Conservation (phyloP, 2,797 vertebrate species). For the Lithobates pipiens region DNA sequence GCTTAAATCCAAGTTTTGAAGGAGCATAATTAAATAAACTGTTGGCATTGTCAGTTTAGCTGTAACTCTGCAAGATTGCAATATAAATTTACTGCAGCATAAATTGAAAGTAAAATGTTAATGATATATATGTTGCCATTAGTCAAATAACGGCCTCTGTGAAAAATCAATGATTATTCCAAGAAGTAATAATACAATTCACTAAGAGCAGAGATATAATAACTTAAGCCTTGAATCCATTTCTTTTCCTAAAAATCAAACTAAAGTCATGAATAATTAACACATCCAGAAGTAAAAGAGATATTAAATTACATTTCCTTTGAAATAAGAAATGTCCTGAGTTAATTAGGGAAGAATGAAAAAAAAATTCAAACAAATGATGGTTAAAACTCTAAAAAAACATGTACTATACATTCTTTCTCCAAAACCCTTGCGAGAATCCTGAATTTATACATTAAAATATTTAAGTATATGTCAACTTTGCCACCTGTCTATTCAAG, state of each 20-base stretch:
- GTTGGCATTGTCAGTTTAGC: too few relatives aligned
- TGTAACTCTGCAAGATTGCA: too few relatives aligned
- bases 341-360: not conserved
- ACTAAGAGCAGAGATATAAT: not conserved
- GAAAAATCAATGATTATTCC: not conserved
- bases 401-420: too few relatives aligned
- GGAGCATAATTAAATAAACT: too few relatives aligned
- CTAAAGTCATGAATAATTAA: not conserved
- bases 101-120: not conserved
- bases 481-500: too few relatives aligned
- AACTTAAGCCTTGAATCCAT: not conserved
- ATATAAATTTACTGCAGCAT: not conserved
- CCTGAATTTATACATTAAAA: too few relatives aligned
- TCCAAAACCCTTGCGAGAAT: too few relatives aligned
- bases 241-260: conserved; percentile 4
- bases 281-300: not conserved
- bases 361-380: not conserved
- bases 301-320: not conserved
- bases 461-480: too few relatives aligned
- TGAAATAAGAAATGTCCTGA: not conserved
- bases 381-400: not conserved
- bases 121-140: not conserved
- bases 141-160: not conserved
- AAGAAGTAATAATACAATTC: conserved; percentile 20
- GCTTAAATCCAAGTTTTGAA: too few relatives aligned